Evolutionary conservation across 2,113 vertebrate genomes (phyloP), one percentile per base, ranked within the genome.

Genomic region (Ciconia boyciana): DNA sequence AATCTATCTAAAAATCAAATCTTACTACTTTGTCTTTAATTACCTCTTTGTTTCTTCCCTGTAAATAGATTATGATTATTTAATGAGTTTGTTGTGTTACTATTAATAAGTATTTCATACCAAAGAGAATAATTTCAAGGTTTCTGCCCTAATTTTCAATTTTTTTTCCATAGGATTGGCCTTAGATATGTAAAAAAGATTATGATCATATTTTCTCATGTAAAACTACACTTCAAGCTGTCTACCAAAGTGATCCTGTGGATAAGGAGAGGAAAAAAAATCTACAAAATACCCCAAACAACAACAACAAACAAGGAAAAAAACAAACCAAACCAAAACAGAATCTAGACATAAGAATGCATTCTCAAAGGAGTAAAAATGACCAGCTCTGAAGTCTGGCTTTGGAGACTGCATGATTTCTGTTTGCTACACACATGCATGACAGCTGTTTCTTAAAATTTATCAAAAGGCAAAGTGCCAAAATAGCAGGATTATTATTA

Each of bases 301-400:
- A 21, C 14, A 71, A 44, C 6, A 72, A 16, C 9, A 61, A 18
- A 21, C 2, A 77, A 48, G 9, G 10, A 3, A 79, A 44, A 81
- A 64, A 11, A 0, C 2, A 7, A 75, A 11, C 2, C 15, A 60
- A 64, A 12, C 5, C 14, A 66, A 31, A 60, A 2, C 8, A 49
- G 11, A 65, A 89, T 28, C 15, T 51, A 74, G 24, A 21, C 13
- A 54, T 12, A 93, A 29, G 28, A 70, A 70, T 5, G 32, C 10
- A 51, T 70, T 66, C 9, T 89, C 5, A 74, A 66, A 90, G 21
- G 24, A 80, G 2, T 31, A 22, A 60, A 87, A 84, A 74, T 25
- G 0, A 48, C 1, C 7, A 55, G 2, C 9, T 83, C 44, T 69
- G 41, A 92, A 88, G 10, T 66, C 69, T 70, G 22, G 17, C 48